Evolutionary conservation across 2,113 vertebrate species (phyloP).

Genomic region (Bambusicola thoracicus): DNA sequence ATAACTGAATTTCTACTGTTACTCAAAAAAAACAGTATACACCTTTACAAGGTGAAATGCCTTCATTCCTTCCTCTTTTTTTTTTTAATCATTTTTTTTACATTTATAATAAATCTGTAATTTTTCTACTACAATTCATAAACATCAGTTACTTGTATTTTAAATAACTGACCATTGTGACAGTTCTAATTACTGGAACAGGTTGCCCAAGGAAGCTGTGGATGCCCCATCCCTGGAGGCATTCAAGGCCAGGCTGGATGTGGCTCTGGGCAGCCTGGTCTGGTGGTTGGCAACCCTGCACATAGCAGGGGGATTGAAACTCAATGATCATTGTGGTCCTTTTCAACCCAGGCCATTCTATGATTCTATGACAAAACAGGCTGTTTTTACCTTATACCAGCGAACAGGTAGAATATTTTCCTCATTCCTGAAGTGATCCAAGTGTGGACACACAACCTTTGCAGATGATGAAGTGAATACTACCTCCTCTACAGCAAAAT

Average conservation of each 20-base stretch:
- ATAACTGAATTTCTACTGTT: neutral
- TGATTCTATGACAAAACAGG: neutral
- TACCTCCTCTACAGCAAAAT: conserved; percentile 40
- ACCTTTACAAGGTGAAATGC: neutral
- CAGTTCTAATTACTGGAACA: no score
- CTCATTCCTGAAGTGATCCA: conserved; percentile 68
- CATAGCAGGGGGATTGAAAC: no score
- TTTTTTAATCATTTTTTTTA: neutral
- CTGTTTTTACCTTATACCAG: conserved; percentile 86
- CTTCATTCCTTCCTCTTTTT: neutral
- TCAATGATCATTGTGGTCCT: no score
- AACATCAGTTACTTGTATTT: neutral
- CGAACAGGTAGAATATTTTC: conserved; percentile 64
- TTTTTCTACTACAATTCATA: neutral
- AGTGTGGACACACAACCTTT: conserved; percentile 79
- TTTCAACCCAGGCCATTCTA: no score
- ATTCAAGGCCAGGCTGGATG: no score
- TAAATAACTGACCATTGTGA: neutral
- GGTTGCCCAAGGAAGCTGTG: no score
- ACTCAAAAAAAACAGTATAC: neutral
- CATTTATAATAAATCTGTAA: neutral
- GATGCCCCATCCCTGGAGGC: no score
- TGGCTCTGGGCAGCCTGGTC: no score
- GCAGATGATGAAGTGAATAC: conserved; percentile 19
- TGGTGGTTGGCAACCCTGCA: no score